Evolutionary conservation across 2,888 invertebrate species (phyloP), one percentile per base, ranked within the genome.

Genomic region (Ernsta delagoae): DNA sequence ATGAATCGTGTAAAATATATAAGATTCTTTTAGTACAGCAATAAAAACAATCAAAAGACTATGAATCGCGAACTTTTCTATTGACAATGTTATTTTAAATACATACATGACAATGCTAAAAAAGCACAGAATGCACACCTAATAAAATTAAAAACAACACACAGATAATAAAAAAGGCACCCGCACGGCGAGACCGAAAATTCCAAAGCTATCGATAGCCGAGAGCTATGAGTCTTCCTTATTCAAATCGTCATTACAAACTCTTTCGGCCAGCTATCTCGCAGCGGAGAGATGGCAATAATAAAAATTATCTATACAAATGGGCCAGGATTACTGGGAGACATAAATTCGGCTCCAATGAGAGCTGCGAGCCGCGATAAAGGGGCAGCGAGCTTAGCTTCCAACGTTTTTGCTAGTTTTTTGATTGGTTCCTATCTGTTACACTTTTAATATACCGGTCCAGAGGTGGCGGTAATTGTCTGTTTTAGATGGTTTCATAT

Each of bases 251-350:
- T 92, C 92, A 91, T 93, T 92, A 92, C 90, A 90, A 92, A 92
- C 92, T 92, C 92, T 92, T 92, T 93, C 90, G 85, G 87, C 90
- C 56, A 61, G 59, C 66, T 66, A 66, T 87, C 83, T 83, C 80
- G 87, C 86, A 90, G 88, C 88, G 90, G 89, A 84, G 89, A 90
- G 92, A 92, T 92, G 91, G 92, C 92, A 93, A 93, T 93, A 93
- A 93, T 93, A 93, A 93, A 93, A 93, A 93, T 93, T 93, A 93
- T 93, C 93, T 92, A 92, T 93, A 93, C 92, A 93, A 93, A 93
- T 92, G 92, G 92, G 87, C 77, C 83, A 78, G 92, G 92, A 93
- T 93, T 93, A 93, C 91, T 90, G 84, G 84, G 77, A 88, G 90
- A 92, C 92, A 93, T 93, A 93, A 93, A 93, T 93, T 93, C 89